Percentiles rank a stretch among this genome's conserved stretches.
Evolutionary conservation across 2,113 vertebrate genomes (phyloP).

Genomic region (Calyptomena viridis): DNA sequence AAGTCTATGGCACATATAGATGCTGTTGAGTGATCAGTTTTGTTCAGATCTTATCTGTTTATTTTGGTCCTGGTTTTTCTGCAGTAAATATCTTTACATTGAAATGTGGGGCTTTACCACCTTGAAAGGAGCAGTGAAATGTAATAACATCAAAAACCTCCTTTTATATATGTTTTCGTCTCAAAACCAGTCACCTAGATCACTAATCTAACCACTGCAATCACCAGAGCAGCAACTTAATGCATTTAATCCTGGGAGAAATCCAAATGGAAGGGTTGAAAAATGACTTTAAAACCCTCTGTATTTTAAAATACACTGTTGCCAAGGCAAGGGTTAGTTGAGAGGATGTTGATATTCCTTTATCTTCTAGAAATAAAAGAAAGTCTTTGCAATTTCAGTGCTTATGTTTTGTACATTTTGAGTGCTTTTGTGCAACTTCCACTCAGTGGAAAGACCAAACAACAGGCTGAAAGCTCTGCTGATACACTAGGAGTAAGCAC

Average conservation of each 20-base stretch:
- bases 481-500: not conserved
- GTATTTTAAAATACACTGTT: not conserved
- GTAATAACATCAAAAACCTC: not conserved
- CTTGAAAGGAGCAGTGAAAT: constrained; percentile 36
- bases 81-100: constrained; percentile 30
- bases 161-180: not conserved
- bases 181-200: not conserved
- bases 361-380: not conserved
- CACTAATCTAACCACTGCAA: not conserved
- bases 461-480: not conserved
- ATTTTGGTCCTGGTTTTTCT: constrained; percentile 20
- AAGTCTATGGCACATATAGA: not conserved
- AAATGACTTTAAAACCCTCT: not conserved
- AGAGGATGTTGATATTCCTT: not conserved
- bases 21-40: constrained; percentile 56
- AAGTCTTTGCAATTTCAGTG: not conserved
- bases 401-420: not conserved
- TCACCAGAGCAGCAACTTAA: not conserved
- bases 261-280: not conserved
- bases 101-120: constrained; percentile 4
- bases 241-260: not conserved
- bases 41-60: constrained; percentile 39
- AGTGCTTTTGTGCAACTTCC: not conserved
- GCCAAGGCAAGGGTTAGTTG: not conserved
- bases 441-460: not conserved